Percentiles rank a stretch among this genome's conserved stretches.
Conservation (phyloP, 2,888 invertebrate genomes). For the Eupeodes latifasciatus region DNA sequence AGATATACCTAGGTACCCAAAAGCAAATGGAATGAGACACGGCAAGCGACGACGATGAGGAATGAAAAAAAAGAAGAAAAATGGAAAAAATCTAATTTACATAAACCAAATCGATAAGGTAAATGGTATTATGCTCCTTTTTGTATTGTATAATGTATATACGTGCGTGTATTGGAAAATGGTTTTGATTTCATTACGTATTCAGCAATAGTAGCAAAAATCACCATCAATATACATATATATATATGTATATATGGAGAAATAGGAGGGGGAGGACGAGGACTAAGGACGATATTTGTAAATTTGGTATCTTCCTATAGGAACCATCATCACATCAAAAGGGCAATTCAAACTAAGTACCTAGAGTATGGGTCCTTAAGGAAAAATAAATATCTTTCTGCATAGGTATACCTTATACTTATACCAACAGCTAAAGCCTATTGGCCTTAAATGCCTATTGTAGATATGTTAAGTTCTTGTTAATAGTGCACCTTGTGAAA, state of each 20-base stretch:
- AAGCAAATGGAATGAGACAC: conserved; percentile 18
- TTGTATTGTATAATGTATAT: conserved; percentile 65
- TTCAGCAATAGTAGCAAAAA: conserved; percentile 75
- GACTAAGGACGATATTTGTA: conserved; percentile 43
- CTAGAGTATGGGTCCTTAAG: conserved; percentile 53
- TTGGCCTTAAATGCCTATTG: conserved; percentile 4
- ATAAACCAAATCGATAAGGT: conserved; percentile 76
- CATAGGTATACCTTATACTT: neutral
- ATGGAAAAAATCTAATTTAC: conserved; percentile 73
- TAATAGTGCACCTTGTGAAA: conserved; percentile 53
- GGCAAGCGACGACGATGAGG: neutral
- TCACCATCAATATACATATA: conserved; percentile 58
- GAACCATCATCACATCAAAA: conserved; percentile 19
- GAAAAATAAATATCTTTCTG: conserved; percentile 37
- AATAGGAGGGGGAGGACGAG: neutral
- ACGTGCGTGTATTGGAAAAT: conserved; percentile 76
- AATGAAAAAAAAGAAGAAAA: conserved; percentile 34
- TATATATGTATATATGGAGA: neutral
- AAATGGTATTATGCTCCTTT: conserved; percentile 75
- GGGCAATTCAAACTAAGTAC: conserved; percentile 44
- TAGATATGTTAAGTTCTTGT: neutral
- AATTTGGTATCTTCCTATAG: conserved; percentile 19
- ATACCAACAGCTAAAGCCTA: neutral
- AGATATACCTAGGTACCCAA: neutral
- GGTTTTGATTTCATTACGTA: conserved; percentile 75